These are phyloP conservation scores for Oceanodroma tethys DNA, from an alignment of 2,113 vertebrate species.

Conservation along the genomic window DNA sequence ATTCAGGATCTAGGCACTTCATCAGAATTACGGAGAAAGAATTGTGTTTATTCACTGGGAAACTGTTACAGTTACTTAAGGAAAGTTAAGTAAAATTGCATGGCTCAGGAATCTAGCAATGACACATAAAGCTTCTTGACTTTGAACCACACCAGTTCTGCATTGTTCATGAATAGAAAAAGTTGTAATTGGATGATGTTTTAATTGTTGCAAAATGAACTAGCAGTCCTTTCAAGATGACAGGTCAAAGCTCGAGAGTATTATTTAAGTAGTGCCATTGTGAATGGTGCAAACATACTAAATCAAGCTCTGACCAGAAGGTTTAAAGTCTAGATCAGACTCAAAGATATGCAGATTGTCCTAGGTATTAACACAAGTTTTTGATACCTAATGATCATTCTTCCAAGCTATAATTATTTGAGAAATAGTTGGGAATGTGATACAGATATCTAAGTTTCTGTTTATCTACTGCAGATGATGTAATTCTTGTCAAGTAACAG, in stretches of 20 bases:
- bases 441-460: not conserved
- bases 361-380: not conserved
- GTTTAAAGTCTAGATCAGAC: not conserved
- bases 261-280: not conserved
- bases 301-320: not conserved
- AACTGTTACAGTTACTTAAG: not conserved
- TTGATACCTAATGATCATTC: not conserved
- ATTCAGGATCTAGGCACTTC: not conserved
- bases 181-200: not conserved
- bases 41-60: not conserved
- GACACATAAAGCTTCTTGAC: not conserved
- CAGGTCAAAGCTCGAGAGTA: not conserved
- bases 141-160: not conserved
- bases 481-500: not conserved
- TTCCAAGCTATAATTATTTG: not conserved
- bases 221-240: not conserved
- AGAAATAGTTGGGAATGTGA: not conserved
- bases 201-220: not conserved
- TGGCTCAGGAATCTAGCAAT: not conserved
- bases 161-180: not conserved
- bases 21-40: not conserved
- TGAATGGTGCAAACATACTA: not conserved
- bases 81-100: not conserved
- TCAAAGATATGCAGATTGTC: not conserved
- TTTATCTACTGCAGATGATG: not conserved